Percentiles rank a stretch among this genome's conserved stretches.
Conservation (phyloP, 1,140 invertebrate species). For the Bombus fervidus region DNA sequence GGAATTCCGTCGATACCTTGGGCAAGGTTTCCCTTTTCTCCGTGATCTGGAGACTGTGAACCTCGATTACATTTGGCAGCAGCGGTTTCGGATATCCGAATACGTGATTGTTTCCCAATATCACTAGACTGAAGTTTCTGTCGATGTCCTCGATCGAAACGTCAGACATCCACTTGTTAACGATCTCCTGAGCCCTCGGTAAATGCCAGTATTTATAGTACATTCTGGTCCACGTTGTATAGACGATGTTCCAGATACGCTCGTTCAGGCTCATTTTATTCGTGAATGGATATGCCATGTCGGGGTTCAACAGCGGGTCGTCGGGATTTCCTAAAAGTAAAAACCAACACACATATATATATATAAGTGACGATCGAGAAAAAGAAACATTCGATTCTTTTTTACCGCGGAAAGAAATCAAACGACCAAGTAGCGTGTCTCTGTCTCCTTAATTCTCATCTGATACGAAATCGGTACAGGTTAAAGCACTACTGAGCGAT, state of each 20-base stretch:
- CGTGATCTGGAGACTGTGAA: conserved; percentile 82
- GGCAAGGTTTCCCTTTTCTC: conserved; percentile 55
- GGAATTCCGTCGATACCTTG: conserved; percentile 48
- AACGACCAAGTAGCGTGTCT: neutral
- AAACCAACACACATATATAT: neutral
- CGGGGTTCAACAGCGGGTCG: conserved; percentile 76
- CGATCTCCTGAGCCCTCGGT: conserved; percentile 68
- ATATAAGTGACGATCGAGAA: too few relatives aligned
- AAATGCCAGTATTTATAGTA: conserved; percentile 76
- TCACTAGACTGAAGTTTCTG: conserved; percentile 76
- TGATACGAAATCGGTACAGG: conserved; percentile 50
- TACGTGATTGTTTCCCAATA: conserved; percentile 78
- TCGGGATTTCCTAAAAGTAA: conserved; percentile 74
- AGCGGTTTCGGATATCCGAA: conserved; percentile 79
- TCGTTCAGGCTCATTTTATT: conserved; percentile 72
- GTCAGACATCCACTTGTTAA: conserved; percentile 65
- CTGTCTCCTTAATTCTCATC: conserved; percentile 1
- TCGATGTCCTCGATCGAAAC: conserved; percentile 72
- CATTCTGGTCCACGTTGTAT: conserved; percentile 74
- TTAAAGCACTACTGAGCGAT: conserved; percentile 66
- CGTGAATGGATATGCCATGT: conserved; percentile 77
- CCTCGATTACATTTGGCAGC: conserved; percentile 82
- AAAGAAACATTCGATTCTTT: neutral
- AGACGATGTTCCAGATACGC: conserved; percentile 71
- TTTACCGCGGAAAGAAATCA: neutral